Conservation (phyloP, 2,113 vertebrate species). For the Clupea harengus region DNA sequence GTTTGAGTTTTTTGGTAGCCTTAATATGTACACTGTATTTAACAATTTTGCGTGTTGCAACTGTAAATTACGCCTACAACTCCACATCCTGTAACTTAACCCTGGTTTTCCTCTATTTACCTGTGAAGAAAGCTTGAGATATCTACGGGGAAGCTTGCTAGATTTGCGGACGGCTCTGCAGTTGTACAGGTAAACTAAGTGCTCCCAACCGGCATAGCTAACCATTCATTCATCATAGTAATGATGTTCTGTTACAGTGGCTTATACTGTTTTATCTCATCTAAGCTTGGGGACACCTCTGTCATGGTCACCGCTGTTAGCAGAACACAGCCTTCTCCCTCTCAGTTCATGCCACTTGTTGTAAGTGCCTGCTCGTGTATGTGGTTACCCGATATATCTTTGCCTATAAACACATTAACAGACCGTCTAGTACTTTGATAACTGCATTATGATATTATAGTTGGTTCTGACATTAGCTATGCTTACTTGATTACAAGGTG, state of each 20-base stretch:
- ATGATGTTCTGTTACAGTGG: too few relatives aligned
- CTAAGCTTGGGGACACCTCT: conserved; percentile 87
- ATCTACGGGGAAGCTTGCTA: conserved; percentile 87
- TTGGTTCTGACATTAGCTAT: background rate
- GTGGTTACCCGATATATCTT: background rate
- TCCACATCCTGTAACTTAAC: background rate
- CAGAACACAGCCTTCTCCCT: conserved; percentile 85
- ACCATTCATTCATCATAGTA: background rate
- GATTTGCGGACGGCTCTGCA: conserved; percentile 93
- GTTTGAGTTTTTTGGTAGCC: background rate
- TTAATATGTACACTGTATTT: background rate
- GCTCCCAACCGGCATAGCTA: background rate
- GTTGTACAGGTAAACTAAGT: conserved; percentile 82
- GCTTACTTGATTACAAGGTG: conserved; percentile 73
- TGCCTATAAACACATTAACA: background rate
- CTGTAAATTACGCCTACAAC: background rate
- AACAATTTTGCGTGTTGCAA: too few relatives aligned
- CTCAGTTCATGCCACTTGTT: conserved; percentile 95
- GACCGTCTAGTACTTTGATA: background rate
- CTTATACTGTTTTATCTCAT: background rate
- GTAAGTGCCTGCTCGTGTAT: conserved; percentile 67
- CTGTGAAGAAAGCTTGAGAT: conserved; percentile 85
- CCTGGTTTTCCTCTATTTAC: background rate
- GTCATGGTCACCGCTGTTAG: conserved; percentile 98
- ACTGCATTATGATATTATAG: background rate